phyloP scores from a whole-genome alignment of 2,797 vertebrate genomes.

The Platyrinchus mystaceus region DNA sequence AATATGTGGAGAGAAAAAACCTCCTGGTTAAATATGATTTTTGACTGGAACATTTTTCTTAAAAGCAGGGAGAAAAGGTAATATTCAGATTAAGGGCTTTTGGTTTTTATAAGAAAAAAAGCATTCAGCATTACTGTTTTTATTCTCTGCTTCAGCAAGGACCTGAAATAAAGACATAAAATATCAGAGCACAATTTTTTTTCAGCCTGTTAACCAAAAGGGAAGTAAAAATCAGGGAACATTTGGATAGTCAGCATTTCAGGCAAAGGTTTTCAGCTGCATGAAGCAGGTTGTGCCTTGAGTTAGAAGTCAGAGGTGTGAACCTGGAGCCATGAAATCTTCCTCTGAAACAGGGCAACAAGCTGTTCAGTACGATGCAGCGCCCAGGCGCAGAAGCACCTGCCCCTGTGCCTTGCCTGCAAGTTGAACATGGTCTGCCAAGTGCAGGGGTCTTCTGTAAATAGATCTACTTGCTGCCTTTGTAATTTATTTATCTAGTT shows the following conservation, averaged over 20 bases:
- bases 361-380: neutral
- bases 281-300: neutral
- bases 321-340: neutral
- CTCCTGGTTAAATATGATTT: neutral
- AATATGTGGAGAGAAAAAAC: neutral
- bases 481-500: neutral
- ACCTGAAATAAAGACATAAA: neutral
- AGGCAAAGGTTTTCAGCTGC: neutral
- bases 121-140: neutral
- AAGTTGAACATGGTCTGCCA: neutral
- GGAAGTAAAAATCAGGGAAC: neutral
- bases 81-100: neutral
- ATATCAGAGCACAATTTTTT: neutral
- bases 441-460: neutral
- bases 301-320: neutral
- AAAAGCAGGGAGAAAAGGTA: neutral
- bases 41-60: neutral
- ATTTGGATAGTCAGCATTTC: neutral
- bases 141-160: neutral
- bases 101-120: neutral
- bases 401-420: neutral
- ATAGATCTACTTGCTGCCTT: neutral
- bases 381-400: accelerated
- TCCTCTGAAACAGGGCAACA: neutral
- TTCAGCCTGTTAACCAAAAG: neutral